Evolutionary conservation across 2,888 invertebrate species (phyloP), one percentile per base, ranked within the genome.

Genomic region (Thecophora atra): DNA sequence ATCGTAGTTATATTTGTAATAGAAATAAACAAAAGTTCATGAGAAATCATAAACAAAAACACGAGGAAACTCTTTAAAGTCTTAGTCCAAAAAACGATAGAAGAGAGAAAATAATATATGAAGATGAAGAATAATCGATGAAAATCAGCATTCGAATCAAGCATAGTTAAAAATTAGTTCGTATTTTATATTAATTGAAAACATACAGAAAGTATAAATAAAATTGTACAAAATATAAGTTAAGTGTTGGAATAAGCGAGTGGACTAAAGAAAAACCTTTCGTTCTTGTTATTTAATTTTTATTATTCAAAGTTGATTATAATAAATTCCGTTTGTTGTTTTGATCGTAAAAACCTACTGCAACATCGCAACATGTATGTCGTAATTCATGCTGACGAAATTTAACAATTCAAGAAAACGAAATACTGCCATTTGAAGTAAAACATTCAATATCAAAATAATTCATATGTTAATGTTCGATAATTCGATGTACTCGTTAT

Each of bases 21-120:
- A 2, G 17, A 68, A 76, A 73, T 75, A 71, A 73, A 51, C 28
- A 54, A 71, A 73, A 30, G 47, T 73, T 54, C 63, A 44, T n/a
- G 51, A 42, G 30, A 24, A 44, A 71, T 28, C 21, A 63, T 62
- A 67, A 66, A 42, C 51, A 21, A 63, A 71, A 26, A 58, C n/a
- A 58, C 28, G 51, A 3, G 15, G 26, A 71, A 68, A 67, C 56
- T 21, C 21, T 44, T 24, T 17, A 19, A 58, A 11, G 42, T 44
- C 42, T 58, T 44, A 68, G 37, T 44, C 19, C 52, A 67, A 54
- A 30, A 54, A 54, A 54, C 0, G 19, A 56, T 21, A 24, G 5
- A 56, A n/a, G 19, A 3, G 21, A 56, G 21, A 6, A 56, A 56
- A 56, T 56, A 56, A 44, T 44, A 44, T 44, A 11, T 56, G 24